A percentile compares a stretch with the other conserved stretches of the same genome.
These are phyloP conservation scores for Aethes cnicana DNA, from an alignment of 2,888 invertebrate genomes.

Conservation along the genomic window DNA sequence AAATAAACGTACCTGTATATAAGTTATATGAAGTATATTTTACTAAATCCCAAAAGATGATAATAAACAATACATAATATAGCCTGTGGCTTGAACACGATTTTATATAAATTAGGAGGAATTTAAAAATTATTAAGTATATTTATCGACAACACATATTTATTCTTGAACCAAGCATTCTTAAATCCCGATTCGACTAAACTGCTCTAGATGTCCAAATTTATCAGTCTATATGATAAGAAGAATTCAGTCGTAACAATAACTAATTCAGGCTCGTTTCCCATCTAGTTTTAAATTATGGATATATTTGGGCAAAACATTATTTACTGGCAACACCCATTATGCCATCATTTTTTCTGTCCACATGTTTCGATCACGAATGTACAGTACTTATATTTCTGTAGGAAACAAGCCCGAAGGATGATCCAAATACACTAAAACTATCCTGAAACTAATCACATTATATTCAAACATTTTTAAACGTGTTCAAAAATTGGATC, in stretches of 20 bases:
- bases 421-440: slow-evolving; percentile 33
- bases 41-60: no score
- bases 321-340: not conserved
- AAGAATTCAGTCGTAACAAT: slow-evolving; percentile 49
- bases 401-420: slow-evolving; percentile 39
- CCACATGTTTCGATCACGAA: not conserved
- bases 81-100: no score
- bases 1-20: no score
- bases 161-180: not conserved
- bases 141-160: slow-evolving; percentile 28
- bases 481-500: slow-evolving; percentile 39
- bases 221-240: slow-evolving; percentile 31
- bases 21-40: no score
- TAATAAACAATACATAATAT: no score
- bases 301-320: no score
- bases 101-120: no score
- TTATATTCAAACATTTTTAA: slow-evolving; percentile 37
- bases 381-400: no score
- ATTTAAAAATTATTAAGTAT: no score
- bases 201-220: slow-evolving; percentile 30
- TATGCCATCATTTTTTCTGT: not conserved
- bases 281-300: no score
- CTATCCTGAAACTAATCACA: slow-evolving; percentile 41
- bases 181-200: slow-evolving; percentile 11
- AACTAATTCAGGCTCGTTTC: slow-evolving; percentile 36